Conservation (phyloP, 2,113 vertebrate species). For the Probosciger aterrimus region DNA sequence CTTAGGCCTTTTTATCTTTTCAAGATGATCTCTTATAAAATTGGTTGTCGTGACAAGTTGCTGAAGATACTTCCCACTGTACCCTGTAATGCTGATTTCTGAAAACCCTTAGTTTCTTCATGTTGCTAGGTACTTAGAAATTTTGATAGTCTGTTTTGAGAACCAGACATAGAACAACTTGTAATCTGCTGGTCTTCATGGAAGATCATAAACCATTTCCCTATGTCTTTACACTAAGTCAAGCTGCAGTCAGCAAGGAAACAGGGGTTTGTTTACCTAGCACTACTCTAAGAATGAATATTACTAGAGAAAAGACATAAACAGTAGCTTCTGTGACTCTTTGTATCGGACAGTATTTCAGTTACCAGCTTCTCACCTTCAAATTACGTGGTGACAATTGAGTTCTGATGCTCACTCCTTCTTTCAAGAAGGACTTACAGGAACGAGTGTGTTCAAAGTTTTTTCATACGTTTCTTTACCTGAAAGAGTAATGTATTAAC, state of each 20-base stretch:
- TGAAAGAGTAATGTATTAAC: background rate
- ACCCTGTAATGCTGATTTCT: background rate
- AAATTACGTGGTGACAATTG: fast-evolving
- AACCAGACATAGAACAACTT: background rate
- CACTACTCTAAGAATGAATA: background rate
- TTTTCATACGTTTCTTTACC: background rate
- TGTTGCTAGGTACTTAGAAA: background rate
- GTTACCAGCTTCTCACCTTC: background rate
- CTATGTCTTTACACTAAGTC: background rate
- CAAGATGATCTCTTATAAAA: background rate
- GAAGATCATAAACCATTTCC: background rate
- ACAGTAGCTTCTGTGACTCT: background rate
- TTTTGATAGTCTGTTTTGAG: background rate
- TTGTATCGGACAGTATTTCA: background rate
- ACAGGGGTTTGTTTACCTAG: background rate
- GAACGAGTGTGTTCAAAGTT: background rate
- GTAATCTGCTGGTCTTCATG: background rate
- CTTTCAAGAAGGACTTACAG: background rate
- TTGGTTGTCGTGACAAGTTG: background rate
- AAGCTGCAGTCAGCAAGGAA: background rate
- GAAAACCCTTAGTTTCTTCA: background rate
- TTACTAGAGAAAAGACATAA: background rate
- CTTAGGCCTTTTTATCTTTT: background rate
- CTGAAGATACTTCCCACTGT: background rate
- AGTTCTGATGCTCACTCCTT: background rate